Evolutionary conservation across 2,113 vertebrate genomes (phyloP), one percentile per base, ranked within the genome.

Genomic region (Oreochromis aureus): DNA sequence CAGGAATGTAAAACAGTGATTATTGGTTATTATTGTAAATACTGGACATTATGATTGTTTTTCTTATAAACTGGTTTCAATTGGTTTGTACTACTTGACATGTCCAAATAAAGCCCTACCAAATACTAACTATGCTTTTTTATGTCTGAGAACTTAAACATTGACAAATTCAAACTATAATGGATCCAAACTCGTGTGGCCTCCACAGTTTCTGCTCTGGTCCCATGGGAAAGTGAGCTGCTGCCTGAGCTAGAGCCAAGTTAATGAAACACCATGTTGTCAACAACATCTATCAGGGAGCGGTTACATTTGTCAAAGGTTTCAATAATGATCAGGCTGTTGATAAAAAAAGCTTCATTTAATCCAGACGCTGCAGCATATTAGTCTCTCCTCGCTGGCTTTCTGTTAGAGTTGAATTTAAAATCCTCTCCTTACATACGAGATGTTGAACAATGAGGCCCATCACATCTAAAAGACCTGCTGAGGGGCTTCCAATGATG

Each of bases 351-450:
- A 39, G 34, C 63, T 41, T 8, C 34, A 41, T 3, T 58, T 24
- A 27, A 13, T 2, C 11, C 22, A 27, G 0, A 66, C 6, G 2
- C 34, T 39, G 61, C 32, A 66, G 61, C 32, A 66, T 34, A 63
- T 19, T 19, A 1, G 0, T 22, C 39, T 66, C 34, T 66, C 34
- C 34, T 39, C 18, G 9, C 18, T 22, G 34, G 0, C 39, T 41
- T 41, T 10, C 39, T 41, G 34, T 8, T 13, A 69, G 34, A 1
- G 19, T 22, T 48, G 13, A 48, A 48, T 7, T 12, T 58, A 30
- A 59, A 59, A 59, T 9, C 24, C 4, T 59, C 24, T 59, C 34
- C 34, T 69, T 41, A 22, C 19, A 41, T 39, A 13, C 7, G 16
- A 69, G 63, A 13, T 13, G 10, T 39, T 69, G 63, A 41, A 8